Evolutionary conservation across 2,797 vertebrate genomes (phyloP), one percentile per base, ranked within the genome.

Genomic region (Megaceryle alcyon): DNA sequence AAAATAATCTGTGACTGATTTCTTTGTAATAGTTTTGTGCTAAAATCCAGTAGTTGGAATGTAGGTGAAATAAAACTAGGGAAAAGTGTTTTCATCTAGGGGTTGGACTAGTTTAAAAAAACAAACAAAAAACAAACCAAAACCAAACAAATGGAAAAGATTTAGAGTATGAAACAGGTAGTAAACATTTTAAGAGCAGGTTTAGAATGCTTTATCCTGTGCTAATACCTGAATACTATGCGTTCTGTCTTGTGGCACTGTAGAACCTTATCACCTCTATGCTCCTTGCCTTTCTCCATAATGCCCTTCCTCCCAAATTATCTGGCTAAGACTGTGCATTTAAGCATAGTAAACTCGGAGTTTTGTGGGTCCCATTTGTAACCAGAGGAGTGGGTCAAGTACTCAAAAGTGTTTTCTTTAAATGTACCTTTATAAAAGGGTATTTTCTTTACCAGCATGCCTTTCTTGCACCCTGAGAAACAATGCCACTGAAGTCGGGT

Each of bases 141-240:
- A 48, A 28, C 51, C 26, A 53, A 53, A 29, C 51, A 10, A 17
- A 18, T 44, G 35, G 60, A 31, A 39, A 78, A 83, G 25, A 43
- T 61, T 53, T 31, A 57, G 20, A 5, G 14, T 49, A 13, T 60
- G 33, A 66, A 68, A 31, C 26, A 21, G 17, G 11, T 6, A 41
- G 26, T 3, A 41, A 78, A 26, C 37, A 20, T 10, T 69, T 26
- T 39, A 22, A 35, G 33, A 54, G 57, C n/a, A 54, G 78, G 48
- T 31, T 56, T 31, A 22, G 54, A 33, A 33, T 22, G 28, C 28
- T 56, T 92, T 63, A 37, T 56, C 18, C 56, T 57, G 29, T 73
- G 54, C 31, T 33, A 5, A 17, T 4, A 2, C 13, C 12, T 3
- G 12, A 35, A 39, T 35, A 8, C 4, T 2, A 2, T 7, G 35